phyloP scores from a whole-genome alignment of 1,140 invertebrate genomes.

The Cydia pomonella region DNA sequence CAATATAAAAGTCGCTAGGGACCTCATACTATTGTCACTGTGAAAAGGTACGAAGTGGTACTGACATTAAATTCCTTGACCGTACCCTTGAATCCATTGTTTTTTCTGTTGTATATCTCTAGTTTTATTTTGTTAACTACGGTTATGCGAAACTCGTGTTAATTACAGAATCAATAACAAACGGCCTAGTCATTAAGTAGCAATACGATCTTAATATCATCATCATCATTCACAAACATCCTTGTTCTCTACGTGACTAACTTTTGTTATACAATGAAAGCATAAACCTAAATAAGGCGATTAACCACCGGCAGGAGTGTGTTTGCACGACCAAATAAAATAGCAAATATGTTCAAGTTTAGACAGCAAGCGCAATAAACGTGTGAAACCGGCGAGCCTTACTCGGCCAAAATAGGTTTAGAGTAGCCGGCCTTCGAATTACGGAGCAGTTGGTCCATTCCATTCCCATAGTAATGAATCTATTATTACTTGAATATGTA shows the following conservation, averaged over 20 bases:
- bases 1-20: too few species aligned
- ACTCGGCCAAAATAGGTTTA: slow-evolving; percentile 28
- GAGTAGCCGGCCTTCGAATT: slow-evolving; percentile 47
- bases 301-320: not conserved
- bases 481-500: slow-evolving; percentile 52
- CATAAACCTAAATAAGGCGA: slow-evolving; percentile 1
- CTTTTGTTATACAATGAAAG: not conserved
- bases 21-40: too few species aligned
- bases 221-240: too few species aligned
- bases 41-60: too few species aligned
- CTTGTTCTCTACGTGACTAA: not conserved
- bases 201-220: not conserved
- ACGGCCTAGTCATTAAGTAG: not conserved
- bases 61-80: too few species aligned
- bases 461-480: slow-evolving; percentile 48
- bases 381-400: slow-evolving; percentile 26
- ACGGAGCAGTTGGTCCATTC: slow-evolving; percentile 47
- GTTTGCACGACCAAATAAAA: not conserved
- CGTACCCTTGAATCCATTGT: too few species aligned
- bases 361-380: not conserved
- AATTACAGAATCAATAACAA: not conserved
- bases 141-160: not conserved
- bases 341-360: slow-evolving; percentile 14
- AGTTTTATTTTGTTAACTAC: too few species aligned
- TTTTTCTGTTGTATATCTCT: too few species aligned